Evolutionary conservation across 2,797 vertebrate genomes (phyloP), one percentile per base, ranked within the genome.

Genomic region (Spea hammondii): DNA sequence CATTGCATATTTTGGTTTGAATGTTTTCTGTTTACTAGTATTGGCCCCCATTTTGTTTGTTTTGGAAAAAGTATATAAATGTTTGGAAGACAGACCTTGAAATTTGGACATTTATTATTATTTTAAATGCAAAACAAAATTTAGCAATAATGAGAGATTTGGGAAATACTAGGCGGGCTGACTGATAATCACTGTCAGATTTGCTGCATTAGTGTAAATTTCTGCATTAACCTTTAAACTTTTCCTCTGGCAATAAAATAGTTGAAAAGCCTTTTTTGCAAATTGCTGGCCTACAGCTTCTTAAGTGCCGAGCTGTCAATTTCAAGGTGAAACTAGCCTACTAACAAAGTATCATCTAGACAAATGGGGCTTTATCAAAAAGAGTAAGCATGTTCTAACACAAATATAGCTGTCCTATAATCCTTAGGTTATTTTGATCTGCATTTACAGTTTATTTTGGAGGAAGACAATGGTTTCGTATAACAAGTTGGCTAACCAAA

Each of bases 311-410:
- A 17, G 50, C 59, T 65, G 49, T 77, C 59, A 74, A 46, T 74
- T 48, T 74, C 72, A 71, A 77, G 67, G 59, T 77, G 66, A 70
- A 1, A 11, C 47, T 47, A 14, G 32, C 62, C 71, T 71, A 17
- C 55, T 60, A 32, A 59, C 62, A 32, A 5, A 62, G n/a, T 62
- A 62, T 70, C 54, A 55, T 77, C 75, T 70, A 54, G 53, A 60
- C 66, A 77, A 48, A 32, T 44, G 53, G 74, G 74, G 55, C 12
- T 47, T 60, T 45, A 49, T 76, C 60, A 68, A 55, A 70, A 62
- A 67, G 49, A 49, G 66, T 45, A 45, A 69, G 55, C 55, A 77
- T 69, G 75, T 77, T 70, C 55, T n/a, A 74, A 66, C 72, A 77
- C 54, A 77, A 53, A 69, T 67, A 50, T 70, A 55, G 62, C 57